phyloP scores from a whole-genome alignment of 2,113 vertebrate genomes.

The Peromyscus maniculatus region DNA sequence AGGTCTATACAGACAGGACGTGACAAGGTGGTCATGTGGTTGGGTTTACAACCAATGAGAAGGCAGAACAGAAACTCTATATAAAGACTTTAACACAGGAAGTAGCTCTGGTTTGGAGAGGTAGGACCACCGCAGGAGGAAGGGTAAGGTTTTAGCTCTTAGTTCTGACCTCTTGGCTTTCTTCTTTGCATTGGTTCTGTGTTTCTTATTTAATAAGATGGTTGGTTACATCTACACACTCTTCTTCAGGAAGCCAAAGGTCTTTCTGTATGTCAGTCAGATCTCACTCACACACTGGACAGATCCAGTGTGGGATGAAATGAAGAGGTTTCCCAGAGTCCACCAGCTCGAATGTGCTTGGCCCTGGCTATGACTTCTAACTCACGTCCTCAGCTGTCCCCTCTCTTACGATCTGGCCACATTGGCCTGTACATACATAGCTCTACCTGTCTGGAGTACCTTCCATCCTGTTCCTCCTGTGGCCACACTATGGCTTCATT shows the following conservation, averaged over 20 bases:
- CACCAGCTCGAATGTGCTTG: neutral
- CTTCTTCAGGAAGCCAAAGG: neutral
- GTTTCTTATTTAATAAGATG: too few relatives aligned
- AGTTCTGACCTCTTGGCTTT: too few relatives aligned
- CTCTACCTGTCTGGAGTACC: neutral
- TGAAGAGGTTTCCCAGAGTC: neutral
- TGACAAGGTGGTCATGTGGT: too few relatives aligned
- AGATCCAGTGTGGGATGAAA: neutral
- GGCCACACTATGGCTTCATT: neutral
- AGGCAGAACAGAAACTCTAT: too few relatives aligned
- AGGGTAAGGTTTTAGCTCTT: too few relatives aligned
- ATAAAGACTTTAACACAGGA: too few relatives aligned
- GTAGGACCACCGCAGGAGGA: too few relatives aligned
- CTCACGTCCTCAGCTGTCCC: neutral
- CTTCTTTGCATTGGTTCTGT: too few relatives aligned
- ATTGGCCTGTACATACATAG: rapidly evolving
- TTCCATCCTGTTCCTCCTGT: too few relatives aligned
- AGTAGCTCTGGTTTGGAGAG: too few relatives aligned
- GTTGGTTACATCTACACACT: neutral
- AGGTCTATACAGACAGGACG: too few relatives aligned
- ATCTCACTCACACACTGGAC: neutral
- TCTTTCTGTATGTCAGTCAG: neutral
- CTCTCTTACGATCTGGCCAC: neutral
- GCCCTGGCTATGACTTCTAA: neutral
- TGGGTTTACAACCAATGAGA: too few relatives aligned